Evolutionary conservation across 2,113 vertebrate species (phyloP), one percentile per base, ranked within the genome.

Genomic region (Pachyramphus minor): DNA sequence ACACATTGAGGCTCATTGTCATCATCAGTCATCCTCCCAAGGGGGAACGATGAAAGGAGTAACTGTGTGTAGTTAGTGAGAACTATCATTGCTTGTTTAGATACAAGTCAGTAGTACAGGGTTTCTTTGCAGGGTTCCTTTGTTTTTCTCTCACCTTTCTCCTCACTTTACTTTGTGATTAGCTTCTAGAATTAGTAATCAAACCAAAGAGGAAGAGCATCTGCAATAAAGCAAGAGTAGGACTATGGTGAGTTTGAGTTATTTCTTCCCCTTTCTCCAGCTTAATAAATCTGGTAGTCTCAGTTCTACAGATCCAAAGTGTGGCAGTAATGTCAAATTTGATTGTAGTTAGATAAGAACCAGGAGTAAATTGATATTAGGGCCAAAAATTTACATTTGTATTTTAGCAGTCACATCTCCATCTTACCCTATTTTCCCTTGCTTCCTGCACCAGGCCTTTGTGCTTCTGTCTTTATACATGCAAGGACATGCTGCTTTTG

Each of bases 121-220:
- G 52, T 49, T 77, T 86, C 45, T 93, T 86, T 75, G 60, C 68
- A 87, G 80, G 56, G 60, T 75, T 94, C 66, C 60, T 92, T 66
- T 93, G 27, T 62, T 75, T 25, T 82, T 80, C 59, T 94, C 62
- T 94, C 33, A 79, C 77, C 33, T 91, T 84, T 89, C 42, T 94
- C 58, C 78, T 96, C 16, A 0, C 82, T 83, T 83, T 80, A 55
- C 89, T 87, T 93, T 89, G 71, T 82, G 84, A 91, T 93, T 94
- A 94, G 74, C 84, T 94, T 91, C 84, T 91, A 88, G 84, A 93
- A 83, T 85, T 94, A 91, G 81, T 93, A 85, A 91, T 87, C 89
- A 96, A 88, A 95, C 62, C 59, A 87, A 66, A 91, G 71, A 89
- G 63, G 87, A 96, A 71, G 71, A 85, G 42, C 81, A 95, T 71